Percentiles rank a stretch among this genome's conserved stretches.
Conservation (phyloP, 1,140 invertebrate species). For the Carposina sasakii region DNA sequence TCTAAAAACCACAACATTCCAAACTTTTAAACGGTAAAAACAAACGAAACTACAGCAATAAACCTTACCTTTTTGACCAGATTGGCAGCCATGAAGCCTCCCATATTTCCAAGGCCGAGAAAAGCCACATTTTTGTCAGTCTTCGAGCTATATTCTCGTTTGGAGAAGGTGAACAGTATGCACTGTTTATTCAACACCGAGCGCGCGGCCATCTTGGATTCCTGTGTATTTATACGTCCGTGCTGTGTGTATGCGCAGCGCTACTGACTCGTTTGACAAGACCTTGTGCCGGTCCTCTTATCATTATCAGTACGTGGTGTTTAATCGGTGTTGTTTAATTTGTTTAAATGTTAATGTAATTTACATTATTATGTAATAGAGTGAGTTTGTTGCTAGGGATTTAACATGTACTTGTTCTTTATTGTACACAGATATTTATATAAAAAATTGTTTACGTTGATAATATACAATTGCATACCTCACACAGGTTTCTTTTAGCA, state of each 20-base stretch:
- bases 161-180: slow-evolving; percentile 35
- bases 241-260: slow-evolving; percentile 38
- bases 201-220: slow-evolving; percentile 59
- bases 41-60: slow-evolving; percentile 1
- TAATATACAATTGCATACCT: too few relatives aligned
- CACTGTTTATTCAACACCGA: slow-evolving; percentile 36
- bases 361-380: too few relatives aligned
- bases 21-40: background rate
- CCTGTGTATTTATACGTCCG: slow-evolving; percentile 36
- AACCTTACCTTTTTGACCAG: slow-evolving; percentile 84
- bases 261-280: slow-evolving; percentile 30
- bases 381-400: too few relatives aligned
- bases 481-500: too few relatives aligned
- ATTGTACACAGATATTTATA: too few relatives aligned
- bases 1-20: too few relatives aligned
- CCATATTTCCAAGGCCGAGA: slow-evolving; percentile 97
- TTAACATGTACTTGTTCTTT: too few relatives aligned
- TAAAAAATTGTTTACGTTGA: too few relatives aligned
- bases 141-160: slow-evolving; percentile 49
- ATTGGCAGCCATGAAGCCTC: slow-evolving; percentile 93
- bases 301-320: too few relatives aligned
- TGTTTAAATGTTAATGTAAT: too few relatives aligned
- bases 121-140: slow-evolving; percentile 82
- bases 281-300: too few relatives aligned
- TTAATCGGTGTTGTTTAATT: too few relatives aligned